Conservation (phyloP, 2,888 invertebrate genomes). For the Axea sp. region DNA sequence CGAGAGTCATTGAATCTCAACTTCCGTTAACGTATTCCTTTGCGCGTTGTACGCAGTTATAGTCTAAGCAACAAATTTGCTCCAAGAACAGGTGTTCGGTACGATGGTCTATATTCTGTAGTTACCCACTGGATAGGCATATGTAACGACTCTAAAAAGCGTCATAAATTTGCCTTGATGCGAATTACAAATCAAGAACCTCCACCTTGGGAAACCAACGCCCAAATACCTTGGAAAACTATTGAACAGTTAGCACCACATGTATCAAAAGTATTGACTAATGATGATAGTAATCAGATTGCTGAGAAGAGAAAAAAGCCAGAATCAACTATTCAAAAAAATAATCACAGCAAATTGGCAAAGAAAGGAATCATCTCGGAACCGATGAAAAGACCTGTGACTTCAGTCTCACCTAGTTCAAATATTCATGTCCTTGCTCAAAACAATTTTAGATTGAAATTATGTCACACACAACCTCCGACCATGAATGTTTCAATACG, state of each 20-base stretch:
- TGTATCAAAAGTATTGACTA: not conserved
- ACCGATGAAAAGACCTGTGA: not conserved
- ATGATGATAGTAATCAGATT: not conserved
- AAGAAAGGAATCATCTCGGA: not conserved
- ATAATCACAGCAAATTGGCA: not conserved
- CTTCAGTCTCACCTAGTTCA: not conserved
- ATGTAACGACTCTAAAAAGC: conserved; percentile 63
- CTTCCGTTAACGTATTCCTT: conserved; percentile 71
- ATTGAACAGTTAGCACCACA: not conserved
- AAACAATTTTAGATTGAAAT: conserved; percentile 32
- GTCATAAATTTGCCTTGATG: conserved; percentile 72
- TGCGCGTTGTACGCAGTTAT: conserved; percentile 74
- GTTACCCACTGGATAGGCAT: conserved; percentile 72
- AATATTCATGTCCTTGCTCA: conserved; percentile 15
- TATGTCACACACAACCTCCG: conserved; percentile 66
- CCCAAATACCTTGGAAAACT: not conserved
- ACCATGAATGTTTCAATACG: conserved; percentile 76
- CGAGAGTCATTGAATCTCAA: conserved; percentile 70
- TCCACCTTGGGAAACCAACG: conserved; percentile 64
- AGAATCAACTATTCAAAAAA: not conserved
- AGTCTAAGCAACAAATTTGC: conserved; percentile 72
- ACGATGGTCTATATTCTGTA: conserved; percentile 75
- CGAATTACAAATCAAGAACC: conserved; percentile 70
- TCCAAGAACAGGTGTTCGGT: conserved; percentile 76
- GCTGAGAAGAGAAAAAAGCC: not conserved